Base-by-base conservation (phyloP, 2,888 invertebrate species). In the Hybos culiciformis region DNA sequence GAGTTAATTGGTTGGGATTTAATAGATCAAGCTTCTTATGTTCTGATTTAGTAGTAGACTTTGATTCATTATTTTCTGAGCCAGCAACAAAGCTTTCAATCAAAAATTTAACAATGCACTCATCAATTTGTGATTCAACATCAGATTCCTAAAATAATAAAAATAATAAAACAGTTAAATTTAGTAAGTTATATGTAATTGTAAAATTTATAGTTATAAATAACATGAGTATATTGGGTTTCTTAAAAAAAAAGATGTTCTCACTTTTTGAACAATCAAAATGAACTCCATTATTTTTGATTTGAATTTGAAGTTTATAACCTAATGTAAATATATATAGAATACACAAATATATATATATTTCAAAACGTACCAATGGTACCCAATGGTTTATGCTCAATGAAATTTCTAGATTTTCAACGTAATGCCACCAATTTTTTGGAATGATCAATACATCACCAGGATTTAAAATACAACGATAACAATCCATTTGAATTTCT, bases 371-470 rank as follows among this genome's bases (percentile, higher is more conserved):
- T 68, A 80, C 82, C 65, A 83, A 64, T 37, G 86, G 83, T 49
- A 94, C 62, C 81, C 81, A 81, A 31, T 70, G 68, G 56, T 81
- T 81, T 6, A 80, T 66, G 42, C 77, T 69, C 24, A 80, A 72
- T 38, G 78, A 61, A 4, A 72, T 69, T 70, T 88, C 83, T 24
- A 78, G 64, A 59, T 92, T 91, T 64, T 90, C 86, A 1, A 94
- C 96, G 68, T 84, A 93, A 69, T 96, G 96, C 96, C 96, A 97
- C 94, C 96, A 97, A 47, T 85, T 83, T 47, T 76, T 74, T 0
- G 96, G 96, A 7, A 97, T 83, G 55, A 85, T 75, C 26, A 97
- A 68, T 1, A 90, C 83, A 65, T 96, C 88, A 0, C 92, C 91
- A 9, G 90, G 81, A 37, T 78, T 70, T 39, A 96, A 65, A 42